Evolutionary conservation across 92 coral and sea anemone genomes (phyloP).

Genomic region (Diadumene lineata): DNA sequence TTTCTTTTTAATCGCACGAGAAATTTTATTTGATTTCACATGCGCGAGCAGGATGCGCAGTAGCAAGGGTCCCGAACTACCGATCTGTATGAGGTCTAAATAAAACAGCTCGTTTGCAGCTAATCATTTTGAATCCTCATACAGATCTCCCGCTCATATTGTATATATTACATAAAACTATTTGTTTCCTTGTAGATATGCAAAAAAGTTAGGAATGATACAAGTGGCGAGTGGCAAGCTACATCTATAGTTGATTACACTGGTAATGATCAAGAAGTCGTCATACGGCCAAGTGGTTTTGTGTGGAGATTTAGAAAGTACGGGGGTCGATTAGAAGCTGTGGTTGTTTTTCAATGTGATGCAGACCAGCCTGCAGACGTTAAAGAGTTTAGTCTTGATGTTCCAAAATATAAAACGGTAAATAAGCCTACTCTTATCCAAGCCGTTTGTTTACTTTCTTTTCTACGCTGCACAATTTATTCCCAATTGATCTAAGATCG

Average conservation of each 20-base stretch:
- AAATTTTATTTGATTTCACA: too few species aligned
- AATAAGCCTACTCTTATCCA: too few species aligned
- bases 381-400: neutral
- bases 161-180: too few species aligned
- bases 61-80: too few species aligned
- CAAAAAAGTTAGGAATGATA: neutral
- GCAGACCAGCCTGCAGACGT: neutral
- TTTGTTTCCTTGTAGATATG: neutral
- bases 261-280: neutral
- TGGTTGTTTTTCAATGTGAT: neutral
- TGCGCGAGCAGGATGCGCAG: too few species aligned
- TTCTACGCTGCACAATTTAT: too few species aligned
- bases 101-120: too few species aligned
- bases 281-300: slow-evolving; percentile 1
- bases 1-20: too few species aligned
- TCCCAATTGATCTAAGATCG: too few species aligned
- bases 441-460: too few species aligned
- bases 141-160: too few species aligned
- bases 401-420: neutral
- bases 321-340: neutral
- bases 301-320: neutral
- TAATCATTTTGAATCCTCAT: neutral
- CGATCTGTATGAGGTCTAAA: too few species aligned
- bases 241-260: neutral
- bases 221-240: neutral